Percentiles rank a stretch among this genome's conserved stretches.
Evolutionary conservation across 2,797 vertebrate genomes (phyloP).

Genomic region (Schizothorax lantsangensis): DNA sequence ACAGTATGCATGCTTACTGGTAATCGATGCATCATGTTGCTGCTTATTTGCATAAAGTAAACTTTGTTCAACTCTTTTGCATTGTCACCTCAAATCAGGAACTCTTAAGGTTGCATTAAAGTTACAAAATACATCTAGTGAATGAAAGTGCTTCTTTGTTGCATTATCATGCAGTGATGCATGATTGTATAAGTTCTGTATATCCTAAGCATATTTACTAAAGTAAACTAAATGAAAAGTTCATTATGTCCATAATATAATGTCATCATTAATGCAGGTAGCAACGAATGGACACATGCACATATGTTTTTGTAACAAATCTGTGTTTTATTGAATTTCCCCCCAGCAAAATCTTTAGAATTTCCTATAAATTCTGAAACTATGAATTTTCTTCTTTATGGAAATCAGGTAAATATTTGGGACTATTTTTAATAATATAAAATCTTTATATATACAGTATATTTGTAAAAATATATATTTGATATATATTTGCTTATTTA

Average conservation of each 20-base stretch:
- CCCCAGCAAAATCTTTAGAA: background rate
- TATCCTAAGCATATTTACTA: background rate
- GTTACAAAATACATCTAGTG: too few relatives aligned
- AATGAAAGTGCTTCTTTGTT: constrained; percentile 1
- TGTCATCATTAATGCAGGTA: background rate
- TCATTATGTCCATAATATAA: background rate
- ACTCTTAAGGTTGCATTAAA: background rate
- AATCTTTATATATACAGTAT: too few relatives aligned
- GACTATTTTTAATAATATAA: background rate
- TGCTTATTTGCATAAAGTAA: constrained; percentile 13
- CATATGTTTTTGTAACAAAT: constrained; percentile 8
- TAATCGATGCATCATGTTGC: background rate
- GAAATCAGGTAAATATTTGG: background rate
- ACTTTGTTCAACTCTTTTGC: background rate
- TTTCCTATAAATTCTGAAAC: constrained; percentile 11
- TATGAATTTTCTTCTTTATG: background rate
- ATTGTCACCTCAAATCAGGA: background rate
- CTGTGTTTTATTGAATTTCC: constrained; percentile 1
- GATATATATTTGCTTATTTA: background rate
- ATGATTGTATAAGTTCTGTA: background rate
- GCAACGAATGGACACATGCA: constrained; percentile 4
- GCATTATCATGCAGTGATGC: background rate
- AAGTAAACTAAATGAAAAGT: background rate
- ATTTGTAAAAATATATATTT: background rate
- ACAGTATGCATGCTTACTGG: background rate